A percentile compares a stretch with the other conserved stretches of the same genome.
Conservation (phyloP, 1,140 invertebrate genomes). For the Euura lappo region DNA sequence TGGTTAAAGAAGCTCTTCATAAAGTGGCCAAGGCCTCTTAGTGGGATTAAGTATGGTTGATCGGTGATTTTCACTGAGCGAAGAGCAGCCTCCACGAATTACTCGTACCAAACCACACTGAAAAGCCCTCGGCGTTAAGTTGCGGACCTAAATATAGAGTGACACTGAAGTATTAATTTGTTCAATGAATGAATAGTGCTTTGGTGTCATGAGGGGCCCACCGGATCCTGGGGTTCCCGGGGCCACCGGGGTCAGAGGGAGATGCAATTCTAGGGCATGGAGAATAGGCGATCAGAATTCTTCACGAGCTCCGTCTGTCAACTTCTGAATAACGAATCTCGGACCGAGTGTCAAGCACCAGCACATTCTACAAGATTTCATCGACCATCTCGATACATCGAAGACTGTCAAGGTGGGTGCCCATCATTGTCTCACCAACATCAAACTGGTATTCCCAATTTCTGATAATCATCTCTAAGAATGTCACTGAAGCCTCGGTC, state of each 20-base stretch:
- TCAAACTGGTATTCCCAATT: no score
- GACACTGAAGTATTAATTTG: slow-evolving; percentile 58
- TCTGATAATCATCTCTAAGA: no score
- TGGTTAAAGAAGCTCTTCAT: no score
- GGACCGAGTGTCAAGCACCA: neutral
- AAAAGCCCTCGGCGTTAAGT: neutral
- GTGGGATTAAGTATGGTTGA: no score
- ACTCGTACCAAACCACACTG: no score
- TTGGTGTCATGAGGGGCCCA: slow-evolving; percentile 47
- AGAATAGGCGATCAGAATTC: slow-evolving; percentile 40
- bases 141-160: slow-evolving; percentile 51
- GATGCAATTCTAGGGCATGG: slow-evolving; percentile 41
- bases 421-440: no score
- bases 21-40: no score
- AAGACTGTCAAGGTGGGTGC: neutral
- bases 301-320: slow-evolving; percentile 23
- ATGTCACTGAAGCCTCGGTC: no score
- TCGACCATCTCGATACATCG: neutral
- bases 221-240: slow-evolving; percentile 25
- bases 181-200: slow-evolving; percentile 55
- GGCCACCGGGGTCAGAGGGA: neutral
- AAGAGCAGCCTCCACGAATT: no score
- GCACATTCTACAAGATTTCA: neutral
- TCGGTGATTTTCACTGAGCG: no score
- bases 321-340: slow-evolving; percentile 11